Evolutionary conservation across 2,113 vertebrate genomes (phyloP), one percentile per base, ranked within the genome.

Genomic region (Corythoichthys haematopterus): DNA sequence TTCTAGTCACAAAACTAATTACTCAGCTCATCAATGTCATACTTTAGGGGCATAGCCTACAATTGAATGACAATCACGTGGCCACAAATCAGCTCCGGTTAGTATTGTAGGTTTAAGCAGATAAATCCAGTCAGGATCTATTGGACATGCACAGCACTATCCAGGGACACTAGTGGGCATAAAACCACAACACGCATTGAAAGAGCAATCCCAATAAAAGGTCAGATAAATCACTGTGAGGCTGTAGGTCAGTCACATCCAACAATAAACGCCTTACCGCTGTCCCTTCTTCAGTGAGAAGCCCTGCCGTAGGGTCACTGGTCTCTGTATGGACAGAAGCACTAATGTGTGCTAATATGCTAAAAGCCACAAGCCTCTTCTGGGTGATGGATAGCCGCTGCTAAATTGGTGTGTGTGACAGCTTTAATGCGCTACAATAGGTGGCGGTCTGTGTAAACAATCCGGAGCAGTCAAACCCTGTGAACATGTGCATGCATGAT

Each of bases 281-380:
- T 4, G 1, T 76, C 70, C 36, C 65, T 82, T 80, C 64, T 70
- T 83, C 76, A 80, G 70, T n/a, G 50, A 58, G 78, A 58, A 51
- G 52, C 2, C 20, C 15, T 63, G 64, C 43, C 52, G 28, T 28
- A 48, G 2, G 43, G 71, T 56, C 73, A 69, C 74, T 72, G 50
- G 64, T 65, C 56, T 65, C 52, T 52, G 70, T 53, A 52, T 65
- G 28, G 68, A 74, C 47, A 55, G 59, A 71, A 64, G 76, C 81
- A 74, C 80, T 88, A 87, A 90, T 86, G 80, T 75, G 80, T 75
- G 80, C 73, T 89, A 88, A 86, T 87, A 90, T 67, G 76, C 83
- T 89, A 88, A 91, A 91, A 88, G 87, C 83, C 81, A 78, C 14
- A 53, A 63, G 66, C 70, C 67, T 80, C 84, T 85, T 80, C 47